A percentile compares a stretch with the other conserved stretches of the same genome.
Evolutionary conservation across 2,888 invertebrate genomes (phyloP).

Genomic region (Agriopis leucophaearia): DNA sequence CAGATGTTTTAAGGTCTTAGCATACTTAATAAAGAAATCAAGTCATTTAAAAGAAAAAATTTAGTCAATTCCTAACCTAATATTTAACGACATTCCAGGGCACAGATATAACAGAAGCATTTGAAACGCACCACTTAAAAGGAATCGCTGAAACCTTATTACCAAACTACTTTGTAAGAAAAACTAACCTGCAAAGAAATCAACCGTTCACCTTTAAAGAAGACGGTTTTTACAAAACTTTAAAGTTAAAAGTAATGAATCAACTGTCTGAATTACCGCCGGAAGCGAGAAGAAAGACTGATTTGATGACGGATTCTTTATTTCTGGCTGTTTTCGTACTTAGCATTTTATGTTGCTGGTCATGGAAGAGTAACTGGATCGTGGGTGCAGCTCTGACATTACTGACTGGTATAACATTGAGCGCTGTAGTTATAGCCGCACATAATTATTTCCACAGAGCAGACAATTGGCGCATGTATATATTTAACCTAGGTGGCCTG

Average conservation of each 20-base stretch:
- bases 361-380: conserved; percentile 61
- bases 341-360: conserved; percentile 66
- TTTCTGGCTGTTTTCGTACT: conserved; percentile 59
- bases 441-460: conserved; percentile 94
- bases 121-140: conserved; percentile 87
- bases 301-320: conserved; percentile 65
- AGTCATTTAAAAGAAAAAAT: too few species aligned
- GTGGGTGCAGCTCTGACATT: conserved; percentile 62
- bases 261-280: conserved; percentile 84
- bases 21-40: too few species aligned
- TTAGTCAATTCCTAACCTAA: background rate
- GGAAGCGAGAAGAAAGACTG: conserved; percentile 66
- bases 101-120: conserved; percentile 89
- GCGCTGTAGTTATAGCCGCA: conserved; percentile 84
- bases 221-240: conserved; percentile 91
- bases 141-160: conserved; percentile 87
- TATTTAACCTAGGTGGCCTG: conserved; percentile 90
- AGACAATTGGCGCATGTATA: conserved; percentile 93
- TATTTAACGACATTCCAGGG: conserved; percentile 73
- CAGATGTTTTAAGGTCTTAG: too few species aligned
- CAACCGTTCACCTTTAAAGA: conserved; percentile 91
- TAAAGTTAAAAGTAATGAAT: conserved; percentile 87
- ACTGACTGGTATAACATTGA: conserved; percentile 60
- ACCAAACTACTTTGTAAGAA: conserved; percentile 88
- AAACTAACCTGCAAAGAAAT: conserved; percentile 88